Evolutionary conservation across 2,113 vertebrate species (phyloP), one percentile per base, ranked within the genome.

Genomic region (Centropus unirufus): DNA sequence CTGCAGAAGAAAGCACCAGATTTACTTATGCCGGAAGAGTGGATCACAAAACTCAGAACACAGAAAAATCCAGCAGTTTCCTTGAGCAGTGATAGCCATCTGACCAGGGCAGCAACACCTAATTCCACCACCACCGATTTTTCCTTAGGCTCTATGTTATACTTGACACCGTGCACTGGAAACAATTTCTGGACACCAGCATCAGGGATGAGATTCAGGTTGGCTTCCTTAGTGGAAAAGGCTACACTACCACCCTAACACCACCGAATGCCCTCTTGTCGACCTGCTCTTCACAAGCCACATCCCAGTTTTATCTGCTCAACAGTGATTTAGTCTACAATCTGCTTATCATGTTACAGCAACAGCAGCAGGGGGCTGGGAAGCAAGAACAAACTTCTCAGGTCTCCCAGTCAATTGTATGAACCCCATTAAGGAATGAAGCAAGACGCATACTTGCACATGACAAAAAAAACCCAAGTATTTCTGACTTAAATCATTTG

Each of bases 351-450:
- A 14, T 5, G 13, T 42, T 54, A 42, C 32, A 47, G 69, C 42
- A 59, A 74, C 0, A 3, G 49, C 18, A 6, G 36, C n/a, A 46
- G 73, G 62, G 47, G 34, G 57, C 55, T 81, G 21, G 2, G 7
- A 77, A 55, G 51, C 5, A 52, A 66, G n/a, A 74, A 78, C 36
- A 54, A 63, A 75, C 23, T 55, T 39, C 29, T 49, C 22, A 44
- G 14, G 24, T 90, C 12, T 46, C 34, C 32, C 52, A 17, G 10
- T 1, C 1, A 1, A 59, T 44, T 32, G 32, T 14, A 39, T 44
- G 77, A 70, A 66, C 79, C 16, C 57, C 39, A 9, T 55, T 55
- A 81, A 55, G n/a, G 57, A 95, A 55, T 63, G 52, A 92, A 77
- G 57, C 34, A 78, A 39, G 32, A 14, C 2, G 16, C 42, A 64